phyloP scores from a whole-genome alignment of 2,113 vertebrate genomes.

The Peromyscus californicus region DNA sequence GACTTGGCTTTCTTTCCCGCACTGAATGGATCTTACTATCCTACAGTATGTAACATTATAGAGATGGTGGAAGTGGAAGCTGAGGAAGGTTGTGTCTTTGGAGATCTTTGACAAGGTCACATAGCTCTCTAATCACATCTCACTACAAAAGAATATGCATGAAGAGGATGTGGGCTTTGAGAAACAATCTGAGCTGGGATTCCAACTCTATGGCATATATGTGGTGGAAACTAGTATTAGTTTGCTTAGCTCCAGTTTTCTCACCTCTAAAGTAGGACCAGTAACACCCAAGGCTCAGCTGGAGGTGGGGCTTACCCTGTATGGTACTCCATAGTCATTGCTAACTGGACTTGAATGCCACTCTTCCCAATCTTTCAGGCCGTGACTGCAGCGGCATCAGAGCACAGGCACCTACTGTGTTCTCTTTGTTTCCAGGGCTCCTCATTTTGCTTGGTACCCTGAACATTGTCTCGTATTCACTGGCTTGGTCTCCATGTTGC shows the following conservation, averaged over 20 bases:
- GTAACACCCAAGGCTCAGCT: not conserved
- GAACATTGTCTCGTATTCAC: not conserved
- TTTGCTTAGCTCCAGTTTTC: slow-evolving; percentile 5
- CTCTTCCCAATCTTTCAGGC: not conserved
- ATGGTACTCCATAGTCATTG: fast-evolving
- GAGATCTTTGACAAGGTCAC: not conserved
- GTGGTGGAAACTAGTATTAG: not conserved
- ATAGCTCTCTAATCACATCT: not conserved
- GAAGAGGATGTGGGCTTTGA: not conserved
- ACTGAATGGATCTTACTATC: not conserved
- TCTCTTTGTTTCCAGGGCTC: not conserved
- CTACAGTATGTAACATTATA: not conserved
- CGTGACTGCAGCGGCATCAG: not conserved
- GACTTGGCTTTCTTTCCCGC: not conserved
- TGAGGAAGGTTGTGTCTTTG: not conserved
- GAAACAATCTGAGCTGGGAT: not conserved
- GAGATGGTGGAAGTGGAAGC: not conserved
- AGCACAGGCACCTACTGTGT: not conserved
- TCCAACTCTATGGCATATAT: not conserved
- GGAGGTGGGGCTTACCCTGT: not conserved
- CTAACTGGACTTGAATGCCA: not conserved
- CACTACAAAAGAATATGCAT: not conserved
- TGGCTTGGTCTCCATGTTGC: not conserved
- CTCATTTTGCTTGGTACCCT: not conserved
- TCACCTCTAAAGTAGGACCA: not conserved